Evolutionary conservation across 2,113 vertebrate species (phyloP), one percentile per base, ranked within the genome.

Genomic region (Sisor rabdophorus): DNA sequence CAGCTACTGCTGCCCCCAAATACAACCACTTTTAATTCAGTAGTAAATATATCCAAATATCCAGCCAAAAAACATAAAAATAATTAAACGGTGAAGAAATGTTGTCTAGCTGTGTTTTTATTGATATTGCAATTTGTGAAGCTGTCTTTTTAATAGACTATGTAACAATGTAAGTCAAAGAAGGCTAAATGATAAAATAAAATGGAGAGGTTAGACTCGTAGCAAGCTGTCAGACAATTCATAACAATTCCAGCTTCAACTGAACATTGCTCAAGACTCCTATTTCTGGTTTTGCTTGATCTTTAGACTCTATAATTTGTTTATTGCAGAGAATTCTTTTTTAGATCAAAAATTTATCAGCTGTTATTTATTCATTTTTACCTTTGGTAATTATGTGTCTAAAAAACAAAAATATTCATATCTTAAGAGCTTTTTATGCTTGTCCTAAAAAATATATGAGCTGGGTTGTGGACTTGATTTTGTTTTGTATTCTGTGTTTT

Each of bases 401-500:
- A 91, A 91, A 91, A 91, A 91, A 91, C 86, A 87, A 83, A 90
- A 90, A 92, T 92, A 92, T 91, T 91, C 88, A 89, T 91, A 91
- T 91, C 88, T 89, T 90, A 89, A 91, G 89, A 71, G 79, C 81
- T 87, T 70, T 55, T 84, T 89, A 87, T 90, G 86, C 86, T 77
- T 82, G 80, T 84, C 79, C 86, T 78, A 89, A 90, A 91, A 88
- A 86, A 91, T 91, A 88, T 81, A 91, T 91, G 87, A 91, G 83
- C 83, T 60, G 89, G 87, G 90, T 88, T 86, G 73, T 79, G 85
- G 87, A 87, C 85, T 79, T 83, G 79, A 87, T 88, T 89, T 87
- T 84, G 86, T 89, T 81, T 90, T 88, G 89, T 90, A 88, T 89
- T 91, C 84, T 89, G 86, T 83, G 87, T 86, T 89, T 89, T 91